phyloP scores from a whole-genome alignment of 2,888 invertebrate genomes.

The Creontiades dilutus region DNA sequence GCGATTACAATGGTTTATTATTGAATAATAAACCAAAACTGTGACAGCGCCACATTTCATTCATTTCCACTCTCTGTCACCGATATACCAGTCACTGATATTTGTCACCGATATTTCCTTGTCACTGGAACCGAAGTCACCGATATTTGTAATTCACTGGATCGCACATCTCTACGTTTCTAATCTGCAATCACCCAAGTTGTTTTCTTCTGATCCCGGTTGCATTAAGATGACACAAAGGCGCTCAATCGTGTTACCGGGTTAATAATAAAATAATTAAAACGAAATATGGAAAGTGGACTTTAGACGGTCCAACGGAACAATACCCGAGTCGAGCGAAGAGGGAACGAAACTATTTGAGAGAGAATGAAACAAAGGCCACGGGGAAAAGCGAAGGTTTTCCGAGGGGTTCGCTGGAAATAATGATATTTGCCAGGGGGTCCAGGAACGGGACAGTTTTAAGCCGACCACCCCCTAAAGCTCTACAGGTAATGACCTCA shows the following conservation, averaged over 20 bases:
- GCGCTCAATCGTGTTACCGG: not conserved
- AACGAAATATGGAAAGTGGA: not conserved
- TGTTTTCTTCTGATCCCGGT: too few relatives aligned
- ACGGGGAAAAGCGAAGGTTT: constrained; percentile 14
- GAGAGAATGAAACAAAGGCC: constrained; percentile 40
- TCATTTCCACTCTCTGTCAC: too few relatives aligned
- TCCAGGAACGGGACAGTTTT: constrained; percentile 43
- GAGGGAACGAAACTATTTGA: constrained; percentile 53
- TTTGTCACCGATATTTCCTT: too few relatives aligned
- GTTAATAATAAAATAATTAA: constrained; percentile 2
- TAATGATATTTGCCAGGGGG: constrained; percentile 50
- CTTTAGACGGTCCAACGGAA: constrained; percentile 16
- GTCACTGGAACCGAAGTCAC: too few relatives aligned
- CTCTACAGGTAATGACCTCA: constrained; percentile 54
- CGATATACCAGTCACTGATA: too few relatives aligned
- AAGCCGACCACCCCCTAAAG: constrained; percentile 53
- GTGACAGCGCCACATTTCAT: too few relatives aligned
- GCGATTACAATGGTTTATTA: too few relatives aligned
- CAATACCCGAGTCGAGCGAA: not conserved
- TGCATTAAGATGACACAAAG: not conserved
- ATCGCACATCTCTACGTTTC: too few relatives aligned
- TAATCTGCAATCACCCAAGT: too few relatives aligned
- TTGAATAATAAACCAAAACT: too few relatives aligned
- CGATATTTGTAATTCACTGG: too few relatives aligned
- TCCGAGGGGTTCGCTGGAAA: constrained; percentile 32